Base-by-base conservation (phyloP, 1,140 invertebrate genomes). In the Drosophila pseudoobscura region DNA sequence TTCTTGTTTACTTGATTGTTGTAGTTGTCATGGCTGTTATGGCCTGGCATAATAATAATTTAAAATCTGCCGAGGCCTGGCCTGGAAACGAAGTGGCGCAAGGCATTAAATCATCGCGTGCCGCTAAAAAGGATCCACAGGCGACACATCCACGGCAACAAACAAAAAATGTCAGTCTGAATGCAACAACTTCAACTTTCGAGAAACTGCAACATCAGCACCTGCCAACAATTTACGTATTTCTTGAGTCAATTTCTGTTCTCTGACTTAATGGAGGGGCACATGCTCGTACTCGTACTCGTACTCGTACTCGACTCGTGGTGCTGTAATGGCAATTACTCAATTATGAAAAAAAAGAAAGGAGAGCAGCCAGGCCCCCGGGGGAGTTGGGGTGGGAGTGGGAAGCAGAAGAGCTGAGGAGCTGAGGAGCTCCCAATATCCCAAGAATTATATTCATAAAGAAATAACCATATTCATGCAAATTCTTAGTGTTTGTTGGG, bases 81-180 rank as follows among this genome's bases (percentile, higher is more conserved):
- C 31, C 63, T 69, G 70, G 55, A 87, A 88, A 88, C 88, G 66
- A 83, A 87, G 83, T 88, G 83, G 78, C 75, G 83, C 83, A 82
- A 72, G 73, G 77, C 76, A 85, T 84, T 84, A 84, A 84, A 87
- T 76, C 83, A 87, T 87, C 83, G 83, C 83, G 78, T 87, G 83
- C 82, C 75, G 73, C 80, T 80, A 80, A 80, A 59, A 85, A 87
- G 78, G 82, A 85, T 87, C 75, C 65, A 73, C 59, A 87, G 74
- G 22, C 79, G 57, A 69, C 35, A 31, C 29, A 39, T 39, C 3
- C 11, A 39, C 35, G 11, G 35, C 35, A 11, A 31, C 68, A 57
- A 15, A 24, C 24, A 47, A 70, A 68, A 46, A 39, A 44, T 39
- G 35, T 39, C 35, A 39, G 35, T 39, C 35, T 1, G 49, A 26